Base-by-base conservation (phyloP, 2,113 vertebrate genomes). In the Heteronetta atricapilla region DNA sequence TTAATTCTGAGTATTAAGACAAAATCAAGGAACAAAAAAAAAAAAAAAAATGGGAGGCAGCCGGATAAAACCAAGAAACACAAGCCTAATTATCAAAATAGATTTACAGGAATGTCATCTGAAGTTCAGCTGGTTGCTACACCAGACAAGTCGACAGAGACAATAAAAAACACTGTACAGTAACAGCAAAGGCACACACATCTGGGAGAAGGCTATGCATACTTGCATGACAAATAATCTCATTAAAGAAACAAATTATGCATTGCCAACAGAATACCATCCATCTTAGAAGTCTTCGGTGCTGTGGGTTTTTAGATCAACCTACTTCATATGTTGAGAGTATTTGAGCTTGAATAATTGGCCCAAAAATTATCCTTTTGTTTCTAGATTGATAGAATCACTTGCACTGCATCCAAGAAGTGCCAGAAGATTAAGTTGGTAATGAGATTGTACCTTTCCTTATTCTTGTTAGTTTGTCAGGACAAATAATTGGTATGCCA, bases 401-500 rank as follows among this genome's bases (percentile, higher is more conserved):
- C 94, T 96, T 89, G 89, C 90, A 82, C 62, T 68, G 66, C 91
- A 86, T 93, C 93, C 93, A 95, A 85, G 33, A 82, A 94, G 72
- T 74, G 73, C 85, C 85, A 91, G 91, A 96, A 96, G 89, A 97
- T 96, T 84, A 96, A 95, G 91, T 48, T 93, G 82, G 88, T 94
- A 96, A 96, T 97, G 94, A 96, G 94, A 95, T 88, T 79, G 86
- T 88, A 90, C 93, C 90, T 96, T 87, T 93, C 82, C 64, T 58
- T 50, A 38, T 69, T 88, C 89, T 81, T 8, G 1, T 93, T 94
- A 90, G 67, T 91, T 93, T 94, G 89, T 94, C 89, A 93, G 90
- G 93, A 81, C 69, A 88, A 95, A 87, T 93, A 95, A 96, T 82
- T 91, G 85, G 95, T 95, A 89, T 95, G 82, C 82, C 86, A 58